phyloP scores from a whole-genome alignment of 2,797 vertebrate species.

The Odontamblyopus rebecca region DNA sequence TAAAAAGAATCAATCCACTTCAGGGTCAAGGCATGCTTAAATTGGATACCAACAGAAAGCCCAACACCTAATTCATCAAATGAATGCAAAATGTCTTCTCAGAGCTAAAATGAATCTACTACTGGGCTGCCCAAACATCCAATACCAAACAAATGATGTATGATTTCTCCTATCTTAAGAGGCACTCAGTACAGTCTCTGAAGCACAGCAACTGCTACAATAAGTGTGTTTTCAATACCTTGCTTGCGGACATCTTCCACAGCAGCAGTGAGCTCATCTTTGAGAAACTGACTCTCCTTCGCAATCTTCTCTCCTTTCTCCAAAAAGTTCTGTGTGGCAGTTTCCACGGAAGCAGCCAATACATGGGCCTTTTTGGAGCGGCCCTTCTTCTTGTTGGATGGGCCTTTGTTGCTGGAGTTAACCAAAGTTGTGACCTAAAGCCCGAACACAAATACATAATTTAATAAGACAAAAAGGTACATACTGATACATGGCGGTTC shows the following conservation, averaged over 20 bases:
- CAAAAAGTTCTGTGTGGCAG: constrained; percentile 95
- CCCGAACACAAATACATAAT: constrained; percentile 5
- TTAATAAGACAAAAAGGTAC: constrained; percentile 11
- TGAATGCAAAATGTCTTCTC: constrained; percentile 20
- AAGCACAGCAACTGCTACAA: constrained; percentile 31
- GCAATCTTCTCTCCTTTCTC: constrained; percentile 99
- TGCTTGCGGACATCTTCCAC: constrained; percentile 99
- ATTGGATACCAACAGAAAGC: constrained; percentile 17
- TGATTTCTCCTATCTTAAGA: constrained; percentile 42
- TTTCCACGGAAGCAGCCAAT: constrained; percentile 95
- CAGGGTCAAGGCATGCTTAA: constrained; percentile 2
- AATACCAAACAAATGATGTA: constrained; percentile 41
- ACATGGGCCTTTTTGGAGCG: constrained; percentile 99
- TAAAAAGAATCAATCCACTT: constrained; percentile 2
- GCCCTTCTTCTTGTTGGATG: constrained; percentile 98
- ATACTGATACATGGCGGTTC: neutral
- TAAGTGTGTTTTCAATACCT: constrained; percentile 76
- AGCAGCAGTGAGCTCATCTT: constrained; percentile 93
- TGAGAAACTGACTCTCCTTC: constrained; percentile 96
- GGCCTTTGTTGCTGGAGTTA: constrained; percentile 97
- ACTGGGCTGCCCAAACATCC: constrained; percentile 27
- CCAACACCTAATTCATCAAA: constrained; percentile 12
- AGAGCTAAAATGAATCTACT: constrained; percentile 37
- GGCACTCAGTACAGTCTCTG: constrained; percentile 30
- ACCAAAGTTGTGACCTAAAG: constrained; percentile 95